phyloP scores from a whole-genome alignment of 1,140 invertebrate genomes.

The Drosophila arawakana region DNA sequence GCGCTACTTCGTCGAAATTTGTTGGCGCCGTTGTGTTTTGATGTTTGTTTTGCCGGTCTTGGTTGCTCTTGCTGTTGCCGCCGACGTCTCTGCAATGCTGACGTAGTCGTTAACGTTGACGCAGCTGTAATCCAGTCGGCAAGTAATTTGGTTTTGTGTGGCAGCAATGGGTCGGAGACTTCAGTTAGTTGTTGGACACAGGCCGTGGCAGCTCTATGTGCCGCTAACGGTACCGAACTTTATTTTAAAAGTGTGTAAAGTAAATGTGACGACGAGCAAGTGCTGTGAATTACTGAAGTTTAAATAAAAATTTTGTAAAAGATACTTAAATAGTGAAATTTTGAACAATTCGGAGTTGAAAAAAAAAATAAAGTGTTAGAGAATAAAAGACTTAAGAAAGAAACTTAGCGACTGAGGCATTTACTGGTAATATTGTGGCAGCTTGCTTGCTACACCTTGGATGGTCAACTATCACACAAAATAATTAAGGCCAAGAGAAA shows the following conservation, averaged over 20 bases:
- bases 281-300: slow-evolving; percentile 17
- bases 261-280: slow-evolving; percentile 5
- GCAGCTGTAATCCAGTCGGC: slow-evolving; percentile 44
- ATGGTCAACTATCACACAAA: slow-evolving; percentile 27
- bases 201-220: slow-evolving; percentile 69
- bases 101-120: slow-evolving; percentile 33
- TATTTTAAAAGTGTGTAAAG: slow-evolving; percentile 12
- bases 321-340: slow-evolving; percentile 2
- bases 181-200: slow-evolving; percentile 82
- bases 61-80: slow-evolving; percentile 27
- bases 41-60: slow-evolving; percentile 53
- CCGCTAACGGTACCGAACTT: slow-evolving; percentile 56
- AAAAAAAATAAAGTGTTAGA: slow-evolving; percentile 20
- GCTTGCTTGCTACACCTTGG: slow-evolving; percentile 27
- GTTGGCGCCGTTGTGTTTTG: slow-evolving; percentile 38
- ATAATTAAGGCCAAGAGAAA: slow-evolving; percentile 64
- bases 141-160: slow-evolving; percentile 77
- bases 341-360: background rate
- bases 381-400: slow-evolving; percentile 59
- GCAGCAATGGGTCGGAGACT: slow-evolving; percentile 70
- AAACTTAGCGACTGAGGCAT: slow-evolving; percentile 40
- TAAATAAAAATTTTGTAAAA: background rate
- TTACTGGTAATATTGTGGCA: slow-evolving; percentile 9
- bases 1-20: slow-evolving; percentile 18
- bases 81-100: slow-evolving; percentile 29